Conservation (phyloP, 2,113 vertebrate genomes). For the Takifugu flavidus region DNA sequence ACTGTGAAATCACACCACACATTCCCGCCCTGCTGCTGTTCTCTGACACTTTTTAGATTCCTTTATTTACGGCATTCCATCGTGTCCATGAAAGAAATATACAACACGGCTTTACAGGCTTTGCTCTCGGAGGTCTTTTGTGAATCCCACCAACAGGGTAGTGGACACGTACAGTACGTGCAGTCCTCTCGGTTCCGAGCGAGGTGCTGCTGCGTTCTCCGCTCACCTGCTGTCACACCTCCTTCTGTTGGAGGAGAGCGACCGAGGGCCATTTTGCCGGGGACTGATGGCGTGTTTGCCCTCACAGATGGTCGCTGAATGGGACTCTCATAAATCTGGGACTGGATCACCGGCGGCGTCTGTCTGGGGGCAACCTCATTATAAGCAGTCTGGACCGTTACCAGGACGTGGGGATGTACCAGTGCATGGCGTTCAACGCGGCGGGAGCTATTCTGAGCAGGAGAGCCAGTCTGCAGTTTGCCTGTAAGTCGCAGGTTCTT, state of each 20-base stretch:
- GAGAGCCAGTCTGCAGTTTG: slow-evolving; percentile 90
- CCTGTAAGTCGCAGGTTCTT: slow-evolving; percentile 82
- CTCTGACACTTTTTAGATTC: too few species aligned
- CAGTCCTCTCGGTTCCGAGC: slow-evolving; percentile 27
- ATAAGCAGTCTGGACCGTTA: slow-evolving; percentile 88
- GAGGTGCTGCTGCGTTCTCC: slow-evolving; percentile 30
- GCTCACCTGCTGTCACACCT: slow-evolving; percentile 44
- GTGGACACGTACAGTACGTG: slow-evolving; percentile 4
- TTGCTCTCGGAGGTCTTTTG: neutral
- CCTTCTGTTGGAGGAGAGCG: slow-evolving; percentile 43
- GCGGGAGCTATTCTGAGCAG: slow-evolving; percentile 89
- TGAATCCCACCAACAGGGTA: neutral
- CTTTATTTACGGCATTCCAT: too few species aligned
- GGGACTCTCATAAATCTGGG: slow-evolving; percentile 84
- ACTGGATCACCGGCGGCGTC: slow-evolving; percentile 85
- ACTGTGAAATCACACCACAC: too few species aligned
- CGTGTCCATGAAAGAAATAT: too few species aligned
- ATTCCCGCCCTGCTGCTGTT: too few species aligned
- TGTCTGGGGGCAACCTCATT: slow-evolving; percentile 89
- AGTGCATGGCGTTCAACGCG: slow-evolving; percentile 92
- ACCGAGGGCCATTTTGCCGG: slow-evolving; percentile 41
- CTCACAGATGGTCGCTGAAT: slow-evolving; percentile 91
- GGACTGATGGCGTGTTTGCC: slow-evolving; percentile 70
- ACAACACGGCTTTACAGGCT: too few species aligned
- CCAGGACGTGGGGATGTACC: slow-evolving; percentile 87